Evolutionary conservation across 1,140 invertebrate genomes (phyloP), one percentile per base, ranked within the genome.

Genomic region (Neuroterus valhalla): DNA sequence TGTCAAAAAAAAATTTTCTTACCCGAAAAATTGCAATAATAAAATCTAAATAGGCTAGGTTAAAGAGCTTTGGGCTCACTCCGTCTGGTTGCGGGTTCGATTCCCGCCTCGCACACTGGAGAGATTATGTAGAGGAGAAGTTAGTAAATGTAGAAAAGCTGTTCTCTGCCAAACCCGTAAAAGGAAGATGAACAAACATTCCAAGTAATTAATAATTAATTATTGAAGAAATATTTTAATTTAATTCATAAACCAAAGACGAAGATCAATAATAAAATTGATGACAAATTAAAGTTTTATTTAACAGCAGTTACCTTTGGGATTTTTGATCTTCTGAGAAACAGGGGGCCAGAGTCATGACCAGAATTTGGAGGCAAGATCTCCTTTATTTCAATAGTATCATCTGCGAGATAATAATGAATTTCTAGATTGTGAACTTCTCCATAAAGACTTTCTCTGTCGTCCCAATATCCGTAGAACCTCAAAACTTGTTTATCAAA

Each of bases 401-500:
- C 95, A 86, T 98, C 96, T 0, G 94, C 93, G 14, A 98, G 89
- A 87, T 95, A 98, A 87, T 96, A 98, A 86, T 93, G 92, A 5
- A 97, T 89, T 80, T 95, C 93, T 3, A 96, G 87, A 79, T 95
- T 89, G 78, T 96, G 93, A n/a, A 96, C 83, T 43, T 93, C 91
- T 43, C 96, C 94, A 86, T 93, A 93, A 81, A 94, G 92, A 42
- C 91, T 93, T 3, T 93, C 91, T 10, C 93, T 91, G 84, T 98
- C 96, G 85, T 98, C 96, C 97, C 97, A 98, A 78, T 96, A 96
- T 26, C 94, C 96, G 80, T 93, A 94, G 86, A 98, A 98, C 79
- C 96, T 92, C 31, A 96, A 89, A 48, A 97, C 93, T 82, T 96
- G 92, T 78, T 93, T 89, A 86, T 96, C 95, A 82, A 94, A 93